These are phyloP conservation scores for Drosophila pallidifrons DNA, from an alignment of 1,140 invertebrate genomes.

Conservation along the genomic window DNA sequence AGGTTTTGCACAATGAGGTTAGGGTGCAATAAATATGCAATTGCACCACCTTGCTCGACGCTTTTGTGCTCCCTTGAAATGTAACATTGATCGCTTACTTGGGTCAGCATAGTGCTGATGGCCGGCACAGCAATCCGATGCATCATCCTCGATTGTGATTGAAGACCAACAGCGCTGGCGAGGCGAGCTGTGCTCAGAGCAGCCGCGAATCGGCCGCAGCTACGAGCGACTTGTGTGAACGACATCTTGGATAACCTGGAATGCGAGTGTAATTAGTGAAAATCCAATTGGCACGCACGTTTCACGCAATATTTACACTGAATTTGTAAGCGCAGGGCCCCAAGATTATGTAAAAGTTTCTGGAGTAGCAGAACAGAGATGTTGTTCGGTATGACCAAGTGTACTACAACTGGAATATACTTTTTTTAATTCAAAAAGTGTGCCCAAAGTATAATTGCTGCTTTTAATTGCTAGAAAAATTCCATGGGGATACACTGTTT, in stretches of 20 bases:
- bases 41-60: neutral
- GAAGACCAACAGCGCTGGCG: constrained; percentile 50
- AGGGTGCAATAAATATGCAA: constrained; percentile 45
- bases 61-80: neutral
- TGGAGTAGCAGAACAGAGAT: constrained; percentile 61
- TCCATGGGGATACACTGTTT: constrained; percentile 8
- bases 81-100: constrained; percentile 61
- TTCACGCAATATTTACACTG: constrained; percentile 68
- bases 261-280: constrained; percentile 34
- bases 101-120: constrained; percentile 60
- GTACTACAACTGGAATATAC: neutral
- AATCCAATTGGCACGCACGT: neutral
- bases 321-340: constrained; percentile 52
- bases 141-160: constrained; percentile 74
- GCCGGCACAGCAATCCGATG: constrained; percentile 72
- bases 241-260: constrained; percentile 67
- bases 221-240: constrained; percentile 81
- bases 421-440: neutral
- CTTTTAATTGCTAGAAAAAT: neutral
- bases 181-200: constrained; percentile 66
- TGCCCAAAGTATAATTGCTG: neutral
- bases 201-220: constrained; percentile 75
- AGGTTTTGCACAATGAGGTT: constrained; percentile 68
- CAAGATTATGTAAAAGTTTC: constrained; percentile 81
- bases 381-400: constrained; percentile 25